Base-by-base conservation (phyloP, 2,113 vertebrate genomes). In the Noturus placidus region DNA sequence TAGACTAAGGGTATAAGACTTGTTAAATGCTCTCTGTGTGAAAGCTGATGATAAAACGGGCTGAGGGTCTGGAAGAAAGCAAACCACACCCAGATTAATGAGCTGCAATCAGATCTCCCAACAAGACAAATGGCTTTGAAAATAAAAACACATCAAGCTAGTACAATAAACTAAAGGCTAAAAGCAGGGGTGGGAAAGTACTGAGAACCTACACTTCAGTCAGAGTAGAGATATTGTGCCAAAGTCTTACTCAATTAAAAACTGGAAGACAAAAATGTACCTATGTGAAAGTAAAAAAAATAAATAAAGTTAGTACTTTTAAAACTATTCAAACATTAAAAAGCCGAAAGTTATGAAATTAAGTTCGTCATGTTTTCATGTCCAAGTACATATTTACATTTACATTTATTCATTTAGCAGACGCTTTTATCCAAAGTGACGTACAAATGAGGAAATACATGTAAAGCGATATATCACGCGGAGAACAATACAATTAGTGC, bases 101-200 rank as follows among this genome's bases (percentile, higher is more conserved):
- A 77, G 35, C 70, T 50, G 30, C 63, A 25, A 89, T 81, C 59
- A 77, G 84, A 87, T 69, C 70, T 59, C 30, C 69, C 50, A 76
- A 70, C 61, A 33, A 65, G 33, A 70, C 54, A 83, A 90, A 88
- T 70, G 70, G 19, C 67, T 65, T 83, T 80, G 17, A 86, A 87
- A 84, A 83, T 69, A 86, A 86, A 83, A 84, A 86, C 77, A n/a
- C 15, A 57, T 59, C 52, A 61, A 56, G 67, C 67, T 13, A 85
- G 59, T 35, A 89, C 83, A 88, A 87, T 70, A 85, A 87, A 87
- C 88, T 30, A 79, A 35, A 74, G 27, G 46, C 38, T 25, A 42
- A 42, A 65, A 65, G 61, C 22, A 74, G 11, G 17, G 22, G 3
- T 19, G n/a, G 46, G 56, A 56, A 30, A n/a, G 15, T 27, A 15